Percentiles rank a stretch among this genome's conserved stretches.
These are phyloP conservation scores for Calycopis cecrops DNA, from an alignment of 1,140 invertebrate species.

Conservation along the genomic window DNA sequence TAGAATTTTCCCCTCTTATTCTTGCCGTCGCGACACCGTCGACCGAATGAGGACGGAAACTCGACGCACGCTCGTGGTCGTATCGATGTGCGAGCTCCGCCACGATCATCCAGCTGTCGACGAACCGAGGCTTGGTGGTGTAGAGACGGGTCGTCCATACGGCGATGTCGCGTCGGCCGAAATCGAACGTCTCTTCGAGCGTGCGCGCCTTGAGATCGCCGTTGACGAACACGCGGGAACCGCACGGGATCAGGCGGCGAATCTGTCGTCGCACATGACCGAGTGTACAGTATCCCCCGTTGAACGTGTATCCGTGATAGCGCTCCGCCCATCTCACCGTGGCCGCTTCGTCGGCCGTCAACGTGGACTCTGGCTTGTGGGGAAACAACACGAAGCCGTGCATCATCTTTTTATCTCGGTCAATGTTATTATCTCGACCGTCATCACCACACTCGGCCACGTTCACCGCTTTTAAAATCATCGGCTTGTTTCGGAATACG, in stretches of 20 bases:
- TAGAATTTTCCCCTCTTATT: slow-evolving; percentile 9
- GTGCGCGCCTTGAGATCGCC: slow-evolving; percentile 9
- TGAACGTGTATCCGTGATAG: slow-evolving; percentile 13
- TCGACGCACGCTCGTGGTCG: slow-evolving; percentile 6
- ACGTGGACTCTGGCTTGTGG: slow-evolving; percentile 6
- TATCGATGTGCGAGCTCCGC: slow-evolving; percentile 9
- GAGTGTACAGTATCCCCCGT: slow-evolving; percentile 9
- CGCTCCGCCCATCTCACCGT: slow-evolving; percentile 9
- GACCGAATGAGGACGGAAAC: slow-evolving; percentile 2
- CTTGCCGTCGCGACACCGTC: not conserved
- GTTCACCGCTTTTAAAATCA: slow-evolving; percentile 13
- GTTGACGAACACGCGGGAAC: slow-evolving; percentile 11
- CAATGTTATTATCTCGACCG: not conserved
- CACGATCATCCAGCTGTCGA: slow-evolving; percentile 12
- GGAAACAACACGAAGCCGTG: slow-evolving; percentile 13
- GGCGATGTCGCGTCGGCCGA: slow-evolving; percentile 1
- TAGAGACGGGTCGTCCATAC: slow-evolving; percentile 8
- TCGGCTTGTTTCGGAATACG: slow-evolving; percentile 2
- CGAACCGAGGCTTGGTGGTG: slow-evolving; percentile 7
- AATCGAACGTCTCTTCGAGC: slow-evolving; percentile 6
- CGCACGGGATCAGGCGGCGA: slow-evolving; percentile 6
- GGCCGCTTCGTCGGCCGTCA: slow-evolving; percentile 10
- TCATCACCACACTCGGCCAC: slow-evolving; percentile 1
- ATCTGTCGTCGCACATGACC: slow-evolving; percentile 1
- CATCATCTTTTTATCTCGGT: not conserved